Evolutionary conservation across 2,797 vertebrate species (phyloP).

Genomic region (Hapalemur alaotrensis): DNA sequence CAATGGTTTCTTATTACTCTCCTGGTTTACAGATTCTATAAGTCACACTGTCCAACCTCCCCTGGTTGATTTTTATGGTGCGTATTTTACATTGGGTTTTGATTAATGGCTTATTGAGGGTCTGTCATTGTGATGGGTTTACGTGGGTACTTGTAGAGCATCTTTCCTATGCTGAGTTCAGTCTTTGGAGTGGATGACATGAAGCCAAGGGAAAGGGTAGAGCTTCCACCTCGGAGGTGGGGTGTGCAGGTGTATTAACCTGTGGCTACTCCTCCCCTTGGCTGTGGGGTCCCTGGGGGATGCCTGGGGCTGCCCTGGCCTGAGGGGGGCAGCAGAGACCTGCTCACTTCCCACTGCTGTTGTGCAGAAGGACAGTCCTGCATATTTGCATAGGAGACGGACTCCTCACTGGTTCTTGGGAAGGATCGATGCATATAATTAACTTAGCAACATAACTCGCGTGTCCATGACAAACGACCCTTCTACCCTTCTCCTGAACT

Average conservation of each 20-base stretch:
- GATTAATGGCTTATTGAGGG: background rate
- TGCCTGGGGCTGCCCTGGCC: background rate
- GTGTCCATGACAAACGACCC: background rate
- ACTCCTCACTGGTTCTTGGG: background rate
- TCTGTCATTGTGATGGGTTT: background rate
- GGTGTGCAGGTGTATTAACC: fast-evolving
- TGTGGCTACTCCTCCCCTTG: background rate
- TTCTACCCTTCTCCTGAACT: too few species aligned
- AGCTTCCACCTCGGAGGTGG: background rate
- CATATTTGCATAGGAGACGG: background rate
- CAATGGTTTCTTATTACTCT: background rate
- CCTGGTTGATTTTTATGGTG: background rate
- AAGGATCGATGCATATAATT: background rate
- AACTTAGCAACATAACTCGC: fast-evolving
- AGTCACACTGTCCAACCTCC: background rate
- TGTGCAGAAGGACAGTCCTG: background rate
- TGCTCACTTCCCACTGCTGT: background rate
- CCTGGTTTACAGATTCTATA: background rate
- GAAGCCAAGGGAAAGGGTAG: background rate
- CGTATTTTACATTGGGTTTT: background rate
- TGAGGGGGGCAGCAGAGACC: background rate
- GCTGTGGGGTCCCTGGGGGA: fast-evolving
- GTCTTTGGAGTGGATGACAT: background rate
- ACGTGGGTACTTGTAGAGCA: background rate
- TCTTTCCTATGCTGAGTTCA: background rate